Evolutionary conservation across 1,140 invertebrate genomes (phyloP), one percentile per base, ranked within the genome.

Genomic region (Zophobas morio): DNA sequence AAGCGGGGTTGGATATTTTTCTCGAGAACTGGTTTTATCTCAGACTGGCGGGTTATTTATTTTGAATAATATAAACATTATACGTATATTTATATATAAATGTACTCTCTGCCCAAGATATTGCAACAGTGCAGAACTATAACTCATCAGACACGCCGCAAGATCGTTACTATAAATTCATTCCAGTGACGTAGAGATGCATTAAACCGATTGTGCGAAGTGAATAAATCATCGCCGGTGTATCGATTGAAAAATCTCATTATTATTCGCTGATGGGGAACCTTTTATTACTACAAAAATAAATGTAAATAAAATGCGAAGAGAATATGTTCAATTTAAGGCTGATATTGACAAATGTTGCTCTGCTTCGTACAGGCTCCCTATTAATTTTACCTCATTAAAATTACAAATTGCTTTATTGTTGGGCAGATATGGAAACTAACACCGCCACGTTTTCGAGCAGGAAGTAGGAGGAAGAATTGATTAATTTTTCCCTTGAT

Each of bases 61-160:
- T 79, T 76, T 79, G 78, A 76, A 79, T 79, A 79, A 79, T 76
- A 79, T 78, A 78, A 78, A 78, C 77, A 78, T 78, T 66, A 75
- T 73, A 73, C 74, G 76, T 76, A 79, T 76, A 79, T 79, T 79
- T 79, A 79, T 79, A 78, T 53, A 79, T 63, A 77, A 77, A 75
- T 74, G 66, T 75, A 72, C 71, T 75, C 70, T 80, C 72, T 80
- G 72, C 51, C 20, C 54, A 63, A 80, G 53, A 56, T 77, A 74
- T 73, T 71, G 56, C 79, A 51, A 66, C 60, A 75, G 63, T 63
- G 70, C 70, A 76, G 32, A 71, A 76, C 70, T 71, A 78, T 80
- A 78, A 78, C 40, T 80, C 77, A 80, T 80, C 74, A 49, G 51
- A 42, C 54, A 72, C 20, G 20, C 66, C 60, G 40, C 70, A 57